Evolutionary conservation across 2,888 invertebrate genomes (phyloP).

Genomic region (Cartodere bifasciata): DNA sequence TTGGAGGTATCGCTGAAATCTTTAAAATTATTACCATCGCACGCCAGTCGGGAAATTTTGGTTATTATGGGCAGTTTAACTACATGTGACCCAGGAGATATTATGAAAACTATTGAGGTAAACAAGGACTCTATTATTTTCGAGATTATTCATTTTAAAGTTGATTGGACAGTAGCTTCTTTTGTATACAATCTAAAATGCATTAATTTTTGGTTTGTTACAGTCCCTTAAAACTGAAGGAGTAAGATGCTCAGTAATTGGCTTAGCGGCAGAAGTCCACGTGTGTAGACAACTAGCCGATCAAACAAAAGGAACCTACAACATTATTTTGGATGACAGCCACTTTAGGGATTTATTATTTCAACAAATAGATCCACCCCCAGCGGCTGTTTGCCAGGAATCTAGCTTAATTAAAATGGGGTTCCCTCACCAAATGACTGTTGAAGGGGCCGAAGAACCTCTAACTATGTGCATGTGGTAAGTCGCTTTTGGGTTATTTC

Average conservation of each 20-base stretch:
- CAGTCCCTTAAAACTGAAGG: slow-evolving; percentile 63
- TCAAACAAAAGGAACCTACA: slow-evolving; percentile 79
- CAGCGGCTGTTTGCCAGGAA: slow-evolving; percentile 58
- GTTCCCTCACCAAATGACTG: slow-evolving; percentile 69
- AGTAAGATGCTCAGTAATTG: slow-evolving; percentile 88
- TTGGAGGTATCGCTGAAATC: slow-evolving; percentile 77
- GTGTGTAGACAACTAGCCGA: slow-evolving; percentile 78
- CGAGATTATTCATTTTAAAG: background rate
- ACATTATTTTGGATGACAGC: slow-evolving; percentile 71
- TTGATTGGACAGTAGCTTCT: too few species aligned
- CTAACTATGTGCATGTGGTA: slow-evolving; percentile 90
- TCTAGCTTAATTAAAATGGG: slow-evolving; percentile 91
- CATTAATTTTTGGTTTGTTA: too few species aligned
- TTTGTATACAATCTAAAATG: too few species aligned
- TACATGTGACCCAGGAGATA: slow-evolving; percentile 93
- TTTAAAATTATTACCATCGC: slow-evolving; percentile 78
- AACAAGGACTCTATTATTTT: slow-evolving; percentile 10
- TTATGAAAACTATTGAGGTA: slow-evolving; percentile 69
- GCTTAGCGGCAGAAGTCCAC: slow-evolving; percentile 88
- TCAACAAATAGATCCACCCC: slow-evolving; percentile 54
- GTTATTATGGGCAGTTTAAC: slow-evolving; percentile 88
- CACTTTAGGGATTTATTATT: slow-evolving; percentile 57
- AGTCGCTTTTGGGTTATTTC: slow-evolving; percentile 23
- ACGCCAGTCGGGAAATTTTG: slow-evolving; percentile 89
- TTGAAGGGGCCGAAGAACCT: slow-evolving; percentile 45